These are phyloP conservation scores for Gallirallus australis DNA, from an alignment of 2,797 vertebrate genomes.

Conservation along the genomic window DNA sequence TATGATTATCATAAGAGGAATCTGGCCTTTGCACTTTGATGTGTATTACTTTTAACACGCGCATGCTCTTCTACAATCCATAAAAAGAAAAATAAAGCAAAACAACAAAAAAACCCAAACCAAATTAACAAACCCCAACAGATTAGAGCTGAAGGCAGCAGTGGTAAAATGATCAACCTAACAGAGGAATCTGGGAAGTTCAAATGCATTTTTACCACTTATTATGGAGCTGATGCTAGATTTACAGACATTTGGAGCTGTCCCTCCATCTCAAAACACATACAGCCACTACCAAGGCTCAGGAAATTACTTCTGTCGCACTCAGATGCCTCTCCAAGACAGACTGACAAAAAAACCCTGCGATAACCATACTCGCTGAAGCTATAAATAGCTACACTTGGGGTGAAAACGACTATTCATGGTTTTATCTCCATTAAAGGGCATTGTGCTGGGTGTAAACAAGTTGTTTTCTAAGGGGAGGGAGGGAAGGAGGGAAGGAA, in stretches of 20 bases:
- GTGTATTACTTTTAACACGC: constrained; percentile 20
- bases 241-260: neutral
- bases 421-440: neutral
- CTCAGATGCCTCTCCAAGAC: neutral
- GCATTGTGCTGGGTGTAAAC: neutral
- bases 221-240: neutral
- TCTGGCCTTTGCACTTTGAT: constrained; percentile 58
- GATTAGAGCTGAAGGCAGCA: constrained; percentile 23
- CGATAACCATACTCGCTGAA: neutral
- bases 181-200: neutral
- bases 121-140: neutral
- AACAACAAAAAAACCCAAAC: too few species aligned
- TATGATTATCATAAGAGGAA: constrained; percentile 14
- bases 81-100: neutral
- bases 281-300: neutral
- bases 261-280: neutral
- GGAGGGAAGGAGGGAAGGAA: neutral
- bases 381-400: neutral
- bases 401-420: neutral
- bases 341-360: neutral
- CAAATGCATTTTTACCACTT: neutral
- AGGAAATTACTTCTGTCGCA: neutral
- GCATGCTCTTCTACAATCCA: constrained; percentile 20
- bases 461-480: neutral
- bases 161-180: neutral